A percentile compares a stretch with the other conserved stretches of the same genome.
Conservation (phyloP, 2,888 invertebrate species). For the Pterobdella sp. region DNA sequence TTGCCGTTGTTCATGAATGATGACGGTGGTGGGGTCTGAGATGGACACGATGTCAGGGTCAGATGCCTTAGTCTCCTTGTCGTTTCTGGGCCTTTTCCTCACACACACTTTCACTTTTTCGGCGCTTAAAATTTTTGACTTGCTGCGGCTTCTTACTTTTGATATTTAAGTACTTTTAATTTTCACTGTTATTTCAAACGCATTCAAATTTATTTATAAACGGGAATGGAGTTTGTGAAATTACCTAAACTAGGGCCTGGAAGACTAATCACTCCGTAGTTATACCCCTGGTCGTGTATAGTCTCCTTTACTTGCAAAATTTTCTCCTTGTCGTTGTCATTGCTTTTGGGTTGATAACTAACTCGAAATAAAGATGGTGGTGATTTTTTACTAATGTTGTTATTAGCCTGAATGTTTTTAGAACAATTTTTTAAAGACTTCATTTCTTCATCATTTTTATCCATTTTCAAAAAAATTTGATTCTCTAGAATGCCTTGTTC, state of each 20-base stretch:
- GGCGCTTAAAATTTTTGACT: not conserved
- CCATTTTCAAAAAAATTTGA: too few relatives aligned
- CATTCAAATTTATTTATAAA: not conserved
- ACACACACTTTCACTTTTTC: conserved; percentile 46
- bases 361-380: not conserved
- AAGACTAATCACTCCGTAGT: conserved; percentile 47
- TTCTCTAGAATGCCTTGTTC: too few relatives aligned
- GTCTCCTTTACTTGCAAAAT: conserved; percentile 39
- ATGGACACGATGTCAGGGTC: conserved; percentile 45
- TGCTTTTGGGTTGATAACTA: conserved; percentile 26
- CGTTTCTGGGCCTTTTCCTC: conserved; percentile 45
- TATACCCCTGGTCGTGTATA: conserved; percentile 43
- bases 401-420: not conserved
- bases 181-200: not conserved
- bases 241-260: too few relatives aligned
- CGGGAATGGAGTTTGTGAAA: too few relatives aligned
- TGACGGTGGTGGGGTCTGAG: conserved; percentile 37
- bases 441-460: too few relatives aligned
- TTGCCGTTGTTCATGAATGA: conserved; percentile 46
- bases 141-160: not conserved
- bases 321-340: conserved; percentile 18
- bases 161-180: not conserved
- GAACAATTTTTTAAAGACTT: not conserved
- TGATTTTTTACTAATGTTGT: not conserved
- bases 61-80: conserved; percentile 41